Evolutionary conservation across 2,888 invertebrate species (phyloP).

Genomic region (Epinotia ramella): DNA sequence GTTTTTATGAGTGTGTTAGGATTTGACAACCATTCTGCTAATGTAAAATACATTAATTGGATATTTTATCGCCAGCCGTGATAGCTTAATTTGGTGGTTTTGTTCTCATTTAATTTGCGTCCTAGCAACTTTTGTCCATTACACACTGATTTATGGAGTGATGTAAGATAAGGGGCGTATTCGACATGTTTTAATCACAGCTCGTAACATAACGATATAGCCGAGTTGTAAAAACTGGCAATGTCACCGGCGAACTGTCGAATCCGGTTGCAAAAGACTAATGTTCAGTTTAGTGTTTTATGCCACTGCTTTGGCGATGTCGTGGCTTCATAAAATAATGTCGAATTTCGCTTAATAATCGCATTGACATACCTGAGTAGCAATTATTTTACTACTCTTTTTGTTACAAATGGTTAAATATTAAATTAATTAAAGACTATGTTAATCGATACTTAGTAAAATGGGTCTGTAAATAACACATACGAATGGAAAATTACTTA

Average conservation of each 20-base stretch:
- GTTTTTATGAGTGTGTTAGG: slow-evolving; percentile 69
- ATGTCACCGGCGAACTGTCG: not conserved
- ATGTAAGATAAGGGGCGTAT: slow-evolving; percentile 20
- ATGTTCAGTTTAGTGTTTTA: not conserved
- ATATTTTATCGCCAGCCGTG: slow-evolving; percentile 72
- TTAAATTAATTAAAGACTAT: not conserved
- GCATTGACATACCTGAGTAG: too few species aligned
- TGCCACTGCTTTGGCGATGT: not conserved
- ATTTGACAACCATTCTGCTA: slow-evolving; percentile 74
- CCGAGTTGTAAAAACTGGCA: not conserved
- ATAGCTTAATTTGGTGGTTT: slow-evolving; percentile 75
- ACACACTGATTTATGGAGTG: slow-evolving; percentile 31
- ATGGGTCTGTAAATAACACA: too few species aligned
- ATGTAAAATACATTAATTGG: slow-evolving; percentile 77
- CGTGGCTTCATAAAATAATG: not conserved
- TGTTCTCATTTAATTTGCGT: slow-evolving; percentile 56
- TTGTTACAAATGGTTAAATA: not conserved
- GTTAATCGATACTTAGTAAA: too few species aligned
- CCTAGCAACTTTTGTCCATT: slow-evolving; percentile 28
- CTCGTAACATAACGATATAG: not conserved
- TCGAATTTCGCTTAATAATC: not conserved
- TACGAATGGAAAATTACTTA: too few species aligned
- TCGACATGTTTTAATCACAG: not conserved
- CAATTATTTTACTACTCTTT: not conserved
- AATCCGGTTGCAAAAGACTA: not conserved